phyloP scores from a whole-genome alignment of 2,797 vertebrate species.

The Semotilus atromaculatus region DNA sequence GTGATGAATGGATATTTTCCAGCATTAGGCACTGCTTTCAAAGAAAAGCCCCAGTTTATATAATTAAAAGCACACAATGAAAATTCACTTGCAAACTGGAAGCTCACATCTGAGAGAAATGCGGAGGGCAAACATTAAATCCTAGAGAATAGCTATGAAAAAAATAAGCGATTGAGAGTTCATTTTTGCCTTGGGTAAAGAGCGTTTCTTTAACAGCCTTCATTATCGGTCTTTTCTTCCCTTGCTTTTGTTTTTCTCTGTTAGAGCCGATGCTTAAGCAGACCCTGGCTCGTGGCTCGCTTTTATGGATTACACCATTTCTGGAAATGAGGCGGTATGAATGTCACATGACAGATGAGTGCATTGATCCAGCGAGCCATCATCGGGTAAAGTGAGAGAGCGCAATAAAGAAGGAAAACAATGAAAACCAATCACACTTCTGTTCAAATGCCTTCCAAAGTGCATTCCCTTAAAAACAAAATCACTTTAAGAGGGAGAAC shows the following conservation, averaged over 20 bases:
- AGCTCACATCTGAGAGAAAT: neutral
- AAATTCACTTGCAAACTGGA: conserved; percentile 1
- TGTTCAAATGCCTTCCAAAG: conserved; percentile 11
- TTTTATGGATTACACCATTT: conserved; percentile 63
- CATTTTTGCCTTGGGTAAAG: conserved; percentile 58
- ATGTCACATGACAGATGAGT: conserved; percentile 54
- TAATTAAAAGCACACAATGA: conserved; percentile 33
- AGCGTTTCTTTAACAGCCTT: conserved; percentile 61
- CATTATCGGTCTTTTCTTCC: conserved; percentile 62
- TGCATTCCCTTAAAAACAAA: neutral
- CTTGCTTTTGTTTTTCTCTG: conserved; percentile 59
- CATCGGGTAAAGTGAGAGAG: conserved; percentile 48
- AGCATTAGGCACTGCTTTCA: neutral
- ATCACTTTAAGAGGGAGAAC: conserved; percentile 2
- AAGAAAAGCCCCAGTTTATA: conserved; percentile 13
- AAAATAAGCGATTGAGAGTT: conserved; percentile 45
- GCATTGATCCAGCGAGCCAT: conserved; percentile 56
- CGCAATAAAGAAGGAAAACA: conserved; percentile 15
- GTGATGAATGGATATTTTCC: neutral
- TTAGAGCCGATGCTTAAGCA: conserved; percentile 52
- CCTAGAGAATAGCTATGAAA: conserved; percentile 35
- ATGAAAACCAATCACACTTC: conserved; percentile 43
- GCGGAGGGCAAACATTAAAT: conserved; percentile 43
- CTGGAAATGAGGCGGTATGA: conserved; percentile 64
- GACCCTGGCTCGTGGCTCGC: conserved; percentile 36